phyloP scores from a whole-genome alignment of 35 echinoderm and acorn worm species.

The Acanthaster planci region DNA sequence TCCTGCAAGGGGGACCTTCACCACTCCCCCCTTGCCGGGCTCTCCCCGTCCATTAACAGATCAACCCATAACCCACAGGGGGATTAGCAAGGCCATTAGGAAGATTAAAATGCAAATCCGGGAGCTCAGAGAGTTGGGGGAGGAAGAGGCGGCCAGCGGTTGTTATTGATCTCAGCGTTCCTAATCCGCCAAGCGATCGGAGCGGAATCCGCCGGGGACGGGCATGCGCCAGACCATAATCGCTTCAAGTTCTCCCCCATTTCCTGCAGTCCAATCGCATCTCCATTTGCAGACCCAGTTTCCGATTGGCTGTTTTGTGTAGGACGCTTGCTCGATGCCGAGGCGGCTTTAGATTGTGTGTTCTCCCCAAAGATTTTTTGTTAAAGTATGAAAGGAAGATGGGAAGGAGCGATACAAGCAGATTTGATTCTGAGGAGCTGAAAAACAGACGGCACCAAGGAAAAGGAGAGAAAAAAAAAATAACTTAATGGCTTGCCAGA shows the following conservation, averaged over 20 bases:
- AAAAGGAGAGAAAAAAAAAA: no score
- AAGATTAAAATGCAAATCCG: constrained; percentile 60
- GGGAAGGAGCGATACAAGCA: background rate
- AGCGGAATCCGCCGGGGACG: background rate
- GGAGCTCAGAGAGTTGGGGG: constrained; percentile 35
- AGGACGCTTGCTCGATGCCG: no score
- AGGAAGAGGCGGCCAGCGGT: constrained; percentile 5
- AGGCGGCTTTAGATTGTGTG: constrained; percentile 4
- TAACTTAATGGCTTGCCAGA: no score
- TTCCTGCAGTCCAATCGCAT: constrained; percentile 11
- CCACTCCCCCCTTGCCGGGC: background rate
- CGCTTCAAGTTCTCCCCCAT: background rate
- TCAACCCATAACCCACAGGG: constrained; percentile 54
- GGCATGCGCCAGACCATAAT: background rate
- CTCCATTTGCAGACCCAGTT: constrained; percentile 26
- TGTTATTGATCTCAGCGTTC: background rate
- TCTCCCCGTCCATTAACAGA: constrained; percentile 56
- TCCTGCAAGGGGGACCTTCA: background rate
- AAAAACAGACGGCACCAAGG: no score
- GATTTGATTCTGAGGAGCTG: no score
- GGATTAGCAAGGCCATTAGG: constrained; percentile 61
- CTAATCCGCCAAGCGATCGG: constrained; percentile 21
- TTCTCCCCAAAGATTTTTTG: background rate
- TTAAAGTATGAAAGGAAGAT: background rate
- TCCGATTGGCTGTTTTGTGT: background rate